phyloP scores from a whole-genome alignment of 1,140 invertebrate genomes.

The Uloborus diversus region DNA sequence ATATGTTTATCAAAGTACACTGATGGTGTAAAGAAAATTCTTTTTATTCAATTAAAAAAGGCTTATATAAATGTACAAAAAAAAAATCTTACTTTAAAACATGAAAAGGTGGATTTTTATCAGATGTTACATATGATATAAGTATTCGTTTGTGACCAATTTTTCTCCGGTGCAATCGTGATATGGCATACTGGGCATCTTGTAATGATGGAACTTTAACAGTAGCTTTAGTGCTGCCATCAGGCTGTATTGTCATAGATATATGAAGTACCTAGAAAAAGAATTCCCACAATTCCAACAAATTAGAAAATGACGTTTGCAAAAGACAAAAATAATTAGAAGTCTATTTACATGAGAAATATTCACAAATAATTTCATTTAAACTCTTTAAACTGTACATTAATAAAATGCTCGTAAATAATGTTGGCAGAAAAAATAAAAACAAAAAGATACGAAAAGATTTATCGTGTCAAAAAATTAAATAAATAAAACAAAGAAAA shows the following conservation, averaged over 20 bases:
- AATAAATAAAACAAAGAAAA: too few relatives aligned
- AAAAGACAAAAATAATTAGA: too few relatives aligned
- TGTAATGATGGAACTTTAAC: conserved; percentile 74
- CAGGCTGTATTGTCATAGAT: conserved; percentile 74
- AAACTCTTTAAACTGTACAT: too few relatives aligned
- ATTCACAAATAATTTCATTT: too few relatives aligned
- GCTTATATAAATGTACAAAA: conserved; percentile 16
- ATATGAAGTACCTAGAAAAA: conserved; percentile 75
- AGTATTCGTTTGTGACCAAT: conserved; percentile 83
- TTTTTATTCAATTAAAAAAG: conserved; percentile 1
- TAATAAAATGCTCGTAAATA: too few relatives aligned
- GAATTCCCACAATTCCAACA: too few relatives aligned
- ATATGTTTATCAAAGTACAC: conserved; percentile 65
- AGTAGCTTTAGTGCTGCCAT: conserved; percentile 75
- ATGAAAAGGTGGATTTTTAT: conserved; percentile 72
- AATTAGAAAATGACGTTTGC: too few relatives aligned
- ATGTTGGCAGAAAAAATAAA: too few relatives aligned
- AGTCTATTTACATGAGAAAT: too few relatives aligned
- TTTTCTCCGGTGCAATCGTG: conserved; percentile 82
- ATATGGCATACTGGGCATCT: conserved; percentile 84
- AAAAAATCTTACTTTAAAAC: conserved; percentile 69
- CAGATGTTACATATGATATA: conserved; percentile 76
- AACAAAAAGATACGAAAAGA: too few relatives aligned
- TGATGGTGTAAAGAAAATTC: conserved; percentile 63
- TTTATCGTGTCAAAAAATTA: too few relatives aligned